Base-by-base conservation (phyloP, 2,113 vertebrate species). In the Pseudorectes ferrugineus region DNA sequence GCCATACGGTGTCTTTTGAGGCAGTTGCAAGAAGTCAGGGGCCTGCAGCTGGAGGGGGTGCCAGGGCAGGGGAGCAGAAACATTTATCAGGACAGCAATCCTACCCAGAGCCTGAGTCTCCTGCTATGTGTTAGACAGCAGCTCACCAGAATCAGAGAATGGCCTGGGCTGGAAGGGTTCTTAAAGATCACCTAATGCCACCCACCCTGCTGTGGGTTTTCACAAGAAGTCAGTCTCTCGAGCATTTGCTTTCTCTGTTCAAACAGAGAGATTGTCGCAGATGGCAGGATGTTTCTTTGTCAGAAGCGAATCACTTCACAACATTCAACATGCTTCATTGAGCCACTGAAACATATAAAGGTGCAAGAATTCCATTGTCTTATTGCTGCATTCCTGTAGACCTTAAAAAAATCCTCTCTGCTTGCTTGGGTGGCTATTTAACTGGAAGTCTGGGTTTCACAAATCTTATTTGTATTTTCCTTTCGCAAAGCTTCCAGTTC, bases 101-200 rank as follows among this genome's bases (percentile, higher is more conserved):
- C 26, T 17, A 8, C 9, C 20, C 2, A 2, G 55, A 48, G 15
- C 10, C 13, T 0, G 0, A 65, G 20, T 5, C 77, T 33, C n/a
- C 28, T n/a, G 40, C n/a, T 80, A 2, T 10, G 8, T 35, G 31
- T 29, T 21, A 62, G 45, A 26, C 29, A 46, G 42, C 5, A 49
- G 21, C 54, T 90, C 7, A 2, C 12, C 33, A 80, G 66, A 91
- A 54, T 26, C 42, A 28, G 5, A 28, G 31, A 42, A 36, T 10
- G 18, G 25, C 62, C 48, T 33, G 38, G 24, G 16, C 54, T 35
- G 55, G 31, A 36, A 40, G 6, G 31, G 26, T 33, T 16, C 46
- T 54, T 17, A 42, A 54, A 51, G 51, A 42, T 17, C 14, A 54
- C 20, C 55, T 33, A 42, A 31, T 28, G 48, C 26, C 10, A 26